phyloP scores from a whole-genome alignment of 2,113 vertebrate species.

The Sigmodon hispidus region DNA sequence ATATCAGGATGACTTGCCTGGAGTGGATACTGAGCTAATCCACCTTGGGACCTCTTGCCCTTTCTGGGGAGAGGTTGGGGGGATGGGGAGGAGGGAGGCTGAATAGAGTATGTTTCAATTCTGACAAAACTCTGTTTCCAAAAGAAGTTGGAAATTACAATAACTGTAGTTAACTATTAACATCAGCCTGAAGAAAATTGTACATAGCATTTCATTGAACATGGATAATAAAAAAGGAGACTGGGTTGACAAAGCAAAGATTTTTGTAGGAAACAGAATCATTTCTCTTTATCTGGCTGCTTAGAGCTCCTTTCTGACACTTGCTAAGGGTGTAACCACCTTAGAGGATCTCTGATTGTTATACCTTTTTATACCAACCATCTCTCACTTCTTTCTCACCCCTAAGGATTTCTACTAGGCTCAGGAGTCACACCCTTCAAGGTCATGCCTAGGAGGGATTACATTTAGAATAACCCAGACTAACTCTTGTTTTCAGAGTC shows the following conservation, averaged over 20 bases:
- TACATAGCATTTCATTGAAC: neutral
- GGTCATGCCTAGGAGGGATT: neutral
- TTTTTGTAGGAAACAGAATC: neutral
- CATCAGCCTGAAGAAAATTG: neutral
- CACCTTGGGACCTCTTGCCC: no score
- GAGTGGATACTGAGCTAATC: no score
- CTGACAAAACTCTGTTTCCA: neutral
- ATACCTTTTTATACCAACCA: neutral
- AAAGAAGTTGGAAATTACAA: neutral
- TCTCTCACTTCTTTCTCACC: neutral
- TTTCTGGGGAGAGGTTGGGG: no score
- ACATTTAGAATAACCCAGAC: neutral
- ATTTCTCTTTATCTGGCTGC: neutral
- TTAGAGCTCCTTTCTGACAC: neutral
- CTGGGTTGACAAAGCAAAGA: neutral
- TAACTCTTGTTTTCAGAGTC: neutral
- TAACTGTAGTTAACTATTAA: neutral
- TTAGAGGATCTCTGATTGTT: neutral
- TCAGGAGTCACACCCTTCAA: neutral
- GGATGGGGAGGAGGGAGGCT: no score
- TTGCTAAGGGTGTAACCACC: neutral
- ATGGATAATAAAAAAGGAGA: conserved; percentile 13
- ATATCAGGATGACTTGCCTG: no score
- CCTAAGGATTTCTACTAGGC: neutral
- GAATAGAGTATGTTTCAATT: neutral